Base-by-base conservation (phyloP, 2,888 invertebrate species). In the Calameuta idolon region DNA sequence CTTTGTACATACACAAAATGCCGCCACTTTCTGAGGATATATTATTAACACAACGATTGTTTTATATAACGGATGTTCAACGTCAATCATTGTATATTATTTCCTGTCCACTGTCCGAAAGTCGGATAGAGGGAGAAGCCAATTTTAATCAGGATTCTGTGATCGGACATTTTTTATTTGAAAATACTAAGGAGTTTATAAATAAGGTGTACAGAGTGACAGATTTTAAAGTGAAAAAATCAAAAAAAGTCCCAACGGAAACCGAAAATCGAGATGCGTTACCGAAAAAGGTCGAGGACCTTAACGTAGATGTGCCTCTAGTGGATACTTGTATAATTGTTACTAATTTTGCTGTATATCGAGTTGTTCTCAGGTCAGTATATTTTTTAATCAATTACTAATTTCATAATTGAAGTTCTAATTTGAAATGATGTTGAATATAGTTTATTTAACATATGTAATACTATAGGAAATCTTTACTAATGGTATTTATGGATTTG, bases 1-100 rank as follows among this genome's bases (percentile, higher is more conserved):
- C 96, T 15, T 90, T 95, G 79, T 95, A 94, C 90, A 93, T 95
- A 75, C 95, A 96, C 89, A 95, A 95, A 91, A 92, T 96, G 84
- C 94, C 95, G 71, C 92, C 93, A 69, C 93, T 93, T 77, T 94
- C 94, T 85, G 92, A 93, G 84, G 93, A 94, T 82, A 92, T 95
- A 85, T 90, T 96, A 80, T 92, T 96, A 76, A 95, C 95, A 37
- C 95, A 95, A 87, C 93, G 94, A 85, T 92, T 96, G 81, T 94
- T 96, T 85, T 96, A 95, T 87, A 92, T 94, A 74, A 92, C 94
- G 74, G 93, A 94, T 86, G 87, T 89, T 68, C 92, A 92, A 76
- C 90, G 92, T 76, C 92, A 92, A 84, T 89, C 91, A 30, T 85
- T 94, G 75, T 92, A 92, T 30, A 88, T 95, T 75, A 89, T 94